Conservation (phyloP, 2,113 vertebrate genomes). For the Myocastor coypus region DNA sequence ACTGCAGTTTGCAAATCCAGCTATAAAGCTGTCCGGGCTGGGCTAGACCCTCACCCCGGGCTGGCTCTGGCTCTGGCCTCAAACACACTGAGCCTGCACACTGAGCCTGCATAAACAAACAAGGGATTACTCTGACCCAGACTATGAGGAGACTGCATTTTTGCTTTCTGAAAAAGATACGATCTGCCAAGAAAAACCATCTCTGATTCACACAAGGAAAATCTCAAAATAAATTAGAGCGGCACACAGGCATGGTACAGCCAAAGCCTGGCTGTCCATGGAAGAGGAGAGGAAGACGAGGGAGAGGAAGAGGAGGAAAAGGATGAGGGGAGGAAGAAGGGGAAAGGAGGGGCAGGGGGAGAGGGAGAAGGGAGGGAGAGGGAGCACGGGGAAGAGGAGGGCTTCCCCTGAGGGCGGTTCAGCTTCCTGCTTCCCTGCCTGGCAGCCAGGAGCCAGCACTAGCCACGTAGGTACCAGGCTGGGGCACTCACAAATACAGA, state of each 20-base stretch:
- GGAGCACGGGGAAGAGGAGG: no score
- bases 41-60: constrained; percentile 43
- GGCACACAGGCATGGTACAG: background rate
- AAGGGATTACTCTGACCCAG: constrained; percentile 74
- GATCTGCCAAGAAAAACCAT: constrained; percentile 79
- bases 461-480: background rate
- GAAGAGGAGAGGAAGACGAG: constrained; percentile 27
- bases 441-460: background rate
- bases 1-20: background rate
- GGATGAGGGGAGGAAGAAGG: no score
- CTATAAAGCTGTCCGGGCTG: constrained; percentile 36
- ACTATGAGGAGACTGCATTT: constrained; percentile 76
- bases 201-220: constrained; percentile 72
- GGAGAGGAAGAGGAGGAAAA: no score
- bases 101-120: constrained; percentile 74
- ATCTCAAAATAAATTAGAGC: constrained; percentile 67
- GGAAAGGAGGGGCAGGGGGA: no score
- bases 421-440: background rate
- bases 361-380: no score
- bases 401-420: background rate
- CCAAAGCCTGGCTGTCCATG: background rate
- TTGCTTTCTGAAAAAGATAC: constrained; percentile 72
- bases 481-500: background rate
- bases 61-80: constrained; percentile 67
- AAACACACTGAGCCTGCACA: constrained; percentile 63